Evolutionary conservation across 2,797 vertebrate genomes (phyloP), one percentile per base, ranked within the genome.

Genomic region (Molossus molossus): DNA sequence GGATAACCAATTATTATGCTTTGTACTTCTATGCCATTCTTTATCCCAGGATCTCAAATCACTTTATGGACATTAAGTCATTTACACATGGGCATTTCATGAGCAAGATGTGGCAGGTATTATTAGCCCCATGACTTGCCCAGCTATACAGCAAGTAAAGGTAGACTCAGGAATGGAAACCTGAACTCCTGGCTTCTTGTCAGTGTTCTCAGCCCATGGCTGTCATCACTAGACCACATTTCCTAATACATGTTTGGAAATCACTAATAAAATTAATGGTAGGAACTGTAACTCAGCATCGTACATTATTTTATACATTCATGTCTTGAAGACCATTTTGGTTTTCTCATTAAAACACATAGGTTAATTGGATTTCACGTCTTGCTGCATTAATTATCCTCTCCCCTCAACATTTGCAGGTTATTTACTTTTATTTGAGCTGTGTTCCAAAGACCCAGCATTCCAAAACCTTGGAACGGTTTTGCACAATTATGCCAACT

Each of bases 351-450:
- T 95, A 87, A 85, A 95, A 91, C 72, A 86, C 67, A 53, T 70
- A 93, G 83, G n/a, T 95, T 95, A 91, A 87, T 83, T 95, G 21
- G 57, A 89, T 80, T 96, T 87, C 69, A 91, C 55, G 64, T 96
- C 93, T 96, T 94, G 45, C 94, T 93, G 83, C 64, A 64, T 96
- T 93, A 94, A 83, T 95, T 81, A 83, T 72, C 72, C 14, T 27
- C 25, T 84, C 27, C 64, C 81, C 62, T 84, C 87, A 93, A 95
- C 72, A 90, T 98, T 98, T 98, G 9, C 98, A 99, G 99, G 99
- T 99, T 94, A 98, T 99, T 97, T 97, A 98, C 94, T 99, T 99
- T 94, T 99, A 99, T 98, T 98, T 99, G 98, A 99, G 98, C 98
- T 99, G 98, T 97, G 98, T 99, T 97, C 99, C 99, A 53, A 99